A percentile compares a stretch with the other conserved stretches of the same genome.
Conservation (phyloP, 2,888 invertebrate species). For the Minunthozetes semirufus region DNA sequence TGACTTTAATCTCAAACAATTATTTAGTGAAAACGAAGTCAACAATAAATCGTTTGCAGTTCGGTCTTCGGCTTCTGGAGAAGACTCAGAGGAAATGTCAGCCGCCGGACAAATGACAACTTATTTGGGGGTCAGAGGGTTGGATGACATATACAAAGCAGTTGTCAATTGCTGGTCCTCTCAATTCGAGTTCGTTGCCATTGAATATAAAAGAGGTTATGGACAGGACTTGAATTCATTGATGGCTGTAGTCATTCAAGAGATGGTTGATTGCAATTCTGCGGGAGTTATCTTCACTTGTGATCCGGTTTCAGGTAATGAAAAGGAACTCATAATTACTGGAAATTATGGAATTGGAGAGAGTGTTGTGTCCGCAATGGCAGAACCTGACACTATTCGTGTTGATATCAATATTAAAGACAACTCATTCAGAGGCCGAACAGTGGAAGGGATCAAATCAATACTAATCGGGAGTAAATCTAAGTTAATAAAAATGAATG, state of each 20-base stretch:
- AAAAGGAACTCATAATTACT: constrained; percentile 61
- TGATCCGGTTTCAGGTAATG: constrained; percentile 66
- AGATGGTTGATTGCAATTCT: constrained; percentile 61
- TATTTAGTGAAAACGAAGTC: background rate
- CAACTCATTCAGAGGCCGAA: background rate
- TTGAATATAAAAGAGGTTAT: constrained; percentile 33
- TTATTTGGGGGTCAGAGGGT: constrained; percentile 28
- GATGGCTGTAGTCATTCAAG: constrained; percentile 74
- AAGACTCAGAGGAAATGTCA: constrained; percentile 38
- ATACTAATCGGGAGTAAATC: constrained; percentile 32
- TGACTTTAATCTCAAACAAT: background rate
- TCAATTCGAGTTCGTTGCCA: constrained; percentile 31
- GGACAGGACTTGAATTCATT: constrained; percentile 48
- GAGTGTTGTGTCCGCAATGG: constrained; percentile 29
- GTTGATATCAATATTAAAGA: constrained; percentile 47
- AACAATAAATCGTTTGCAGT: constrained; percentile 28
- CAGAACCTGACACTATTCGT: constrained; percentile 34
- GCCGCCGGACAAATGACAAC: constrained; percentile 37
- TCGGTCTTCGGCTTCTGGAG: constrained; percentile 35
- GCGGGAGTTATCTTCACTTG: constrained; percentile 72
- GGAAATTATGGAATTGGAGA: constrained; percentile 63
- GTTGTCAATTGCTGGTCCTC: constrained; percentile 36
- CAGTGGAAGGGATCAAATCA: background rate
- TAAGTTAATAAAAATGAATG: background rate
- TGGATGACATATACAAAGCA: constrained; percentile 1